Evolutionary conservation across 2,888 invertebrate genomes (phyloP).

Genomic region (Leuctra nigra): DNA sequence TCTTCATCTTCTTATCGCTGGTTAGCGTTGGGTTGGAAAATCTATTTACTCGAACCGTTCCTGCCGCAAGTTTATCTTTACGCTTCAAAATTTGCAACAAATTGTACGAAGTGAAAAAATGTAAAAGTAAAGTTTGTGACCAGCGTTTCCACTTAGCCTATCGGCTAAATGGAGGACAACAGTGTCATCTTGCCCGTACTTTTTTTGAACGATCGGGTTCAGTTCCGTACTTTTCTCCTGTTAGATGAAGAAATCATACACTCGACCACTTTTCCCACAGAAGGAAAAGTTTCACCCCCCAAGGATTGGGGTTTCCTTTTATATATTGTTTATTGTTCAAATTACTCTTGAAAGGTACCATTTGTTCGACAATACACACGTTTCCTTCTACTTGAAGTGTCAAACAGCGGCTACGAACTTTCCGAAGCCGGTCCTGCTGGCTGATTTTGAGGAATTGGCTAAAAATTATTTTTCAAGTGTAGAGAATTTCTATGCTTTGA

Average conservation of each 20-base stretch:
- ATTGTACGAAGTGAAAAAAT: conserved; percentile 24
- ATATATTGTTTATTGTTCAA: conserved; percentile 33
- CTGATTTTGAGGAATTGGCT: conserved; percentile 3
- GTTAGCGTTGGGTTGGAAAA: conserved; percentile 22
- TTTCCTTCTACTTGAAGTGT: conserved; percentile 46
- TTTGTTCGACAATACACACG: conserved; percentile 34
- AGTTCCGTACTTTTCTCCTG: conserved; percentile 36
- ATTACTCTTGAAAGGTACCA: conserved; percentile 34
- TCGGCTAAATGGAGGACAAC: conserved; percentile 27
- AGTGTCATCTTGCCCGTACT: conserved; percentile 19
- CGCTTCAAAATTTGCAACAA: conserved; percentile 18
- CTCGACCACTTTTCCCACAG: conserved; percentile 31
- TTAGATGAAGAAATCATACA: conserved; percentile 33
- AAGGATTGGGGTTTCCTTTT: conserved; percentile 33
- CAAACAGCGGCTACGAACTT: conserved; percentile 27
- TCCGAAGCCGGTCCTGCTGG: conserved; percentile 23
- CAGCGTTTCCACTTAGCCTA: not conserved
- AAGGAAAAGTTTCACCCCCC: conserved; percentile 33
- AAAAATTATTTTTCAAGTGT: conserved; percentile 26
- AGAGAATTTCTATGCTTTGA: conserved; percentile 25
- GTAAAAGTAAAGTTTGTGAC: conserved; percentile 24
- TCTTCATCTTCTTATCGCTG: conserved; percentile 23
- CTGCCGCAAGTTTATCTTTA: conserved; percentile 19
- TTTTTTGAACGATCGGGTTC: conserved; percentile 15
- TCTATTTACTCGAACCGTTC: conserved; percentile 17